phyloP scores from a whole-genome alignment of 1,140 invertebrate species.

The Neodiprion fabricii region DNA sequence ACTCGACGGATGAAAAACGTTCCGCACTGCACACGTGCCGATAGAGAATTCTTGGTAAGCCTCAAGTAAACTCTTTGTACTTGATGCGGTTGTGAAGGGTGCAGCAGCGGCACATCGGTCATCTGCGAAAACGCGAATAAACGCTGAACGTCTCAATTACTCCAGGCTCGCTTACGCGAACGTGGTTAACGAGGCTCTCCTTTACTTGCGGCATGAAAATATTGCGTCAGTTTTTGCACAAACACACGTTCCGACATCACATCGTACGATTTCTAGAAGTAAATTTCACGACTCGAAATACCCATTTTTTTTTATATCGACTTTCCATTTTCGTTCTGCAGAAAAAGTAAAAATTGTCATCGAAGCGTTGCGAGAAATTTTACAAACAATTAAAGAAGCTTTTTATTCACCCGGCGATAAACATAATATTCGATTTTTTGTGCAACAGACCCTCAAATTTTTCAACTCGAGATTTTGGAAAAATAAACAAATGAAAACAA shows the following conservation, averaged over 20 bases:
- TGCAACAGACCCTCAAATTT: no score
- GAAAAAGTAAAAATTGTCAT: not conserved
- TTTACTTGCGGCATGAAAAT: not conserved
- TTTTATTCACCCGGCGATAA: not conserved
- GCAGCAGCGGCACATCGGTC: not conserved
- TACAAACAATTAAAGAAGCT: not conserved
- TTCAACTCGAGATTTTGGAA: no score
- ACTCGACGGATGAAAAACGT: no score
- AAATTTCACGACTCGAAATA: not conserved
- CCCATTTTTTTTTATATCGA: not conserved
- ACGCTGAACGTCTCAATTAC: slow-evolving; percentile 1
- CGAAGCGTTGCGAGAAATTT: not conserved
- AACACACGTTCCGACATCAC: not conserved
- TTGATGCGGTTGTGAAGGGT: slow-evolving; percentile 16
- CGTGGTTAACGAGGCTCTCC: not conserved
- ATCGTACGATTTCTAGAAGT: not conserved
- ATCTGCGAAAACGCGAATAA: not conserved
- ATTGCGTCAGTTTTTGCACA: not conserved
- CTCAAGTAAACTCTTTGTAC: slow-evolving; percentile 40
- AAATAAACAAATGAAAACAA: no score
- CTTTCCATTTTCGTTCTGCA: not conserved
- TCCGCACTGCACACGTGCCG: no score
- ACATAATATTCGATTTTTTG: not conserved
- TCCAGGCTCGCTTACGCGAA: not conserved
- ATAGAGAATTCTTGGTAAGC: slow-evolving; percentile 37